Conservation (phyloP, 2,888 invertebrate species). For the Netelia virgata region DNA sequence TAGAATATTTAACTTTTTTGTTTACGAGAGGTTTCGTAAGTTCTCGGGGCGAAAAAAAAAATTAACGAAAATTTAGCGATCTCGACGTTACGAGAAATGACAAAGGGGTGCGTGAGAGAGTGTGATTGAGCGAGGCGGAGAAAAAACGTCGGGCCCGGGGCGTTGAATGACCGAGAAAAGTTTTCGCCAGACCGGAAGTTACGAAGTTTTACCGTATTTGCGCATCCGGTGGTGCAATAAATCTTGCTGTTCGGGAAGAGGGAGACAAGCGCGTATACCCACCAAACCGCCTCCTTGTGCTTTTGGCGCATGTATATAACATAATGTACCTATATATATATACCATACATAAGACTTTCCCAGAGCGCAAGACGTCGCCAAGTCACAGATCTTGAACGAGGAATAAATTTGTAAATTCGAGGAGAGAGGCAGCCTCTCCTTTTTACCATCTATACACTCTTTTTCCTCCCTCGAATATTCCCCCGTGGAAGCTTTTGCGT, state of each 20-base stretch:
- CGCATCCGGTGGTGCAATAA: slow-evolving; percentile 83
- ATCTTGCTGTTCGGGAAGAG: slow-evolving; percentile 74
- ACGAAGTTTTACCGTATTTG: slow-evolving; percentile 84
- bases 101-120: slow-evolving; percentile 26
- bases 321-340: not conserved
- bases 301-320: slow-evolving; percentile 46
- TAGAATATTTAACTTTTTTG: not conserved
- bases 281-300: slow-evolving; percentile 55
- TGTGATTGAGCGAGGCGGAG: slow-evolving; percentile 37
- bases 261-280: slow-evolving; percentile 39
- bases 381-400: slow-evolving; percentile 68
- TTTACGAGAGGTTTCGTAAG: not conserved
- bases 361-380: slow-evolving; percentile 67
- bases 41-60: not conserved
- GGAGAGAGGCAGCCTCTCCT: slow-evolving; percentile 22
- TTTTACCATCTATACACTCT: slow-evolving; percentile 36
- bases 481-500: slow-evolving; percentile 58
- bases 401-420: slow-evolving; percentile 70
- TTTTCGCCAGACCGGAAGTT: slow-evolving; percentile 83
- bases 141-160: slow-evolving; percentile 51
- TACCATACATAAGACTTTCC: slow-evolving; percentile 7
- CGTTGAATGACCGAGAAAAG: slow-evolving; percentile 77
- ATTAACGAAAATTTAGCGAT: slow-evolving; percentile 41
- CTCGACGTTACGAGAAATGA: slow-evolving; percentile 10
- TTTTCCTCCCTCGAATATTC: slow-evolving; percentile 35